A percentile compares a stretch with the other conserved stretches of the same genome.
phyloP scores from a whole-genome alignment of 2,888 invertebrate species.

The Sycophila texana region DNA sequence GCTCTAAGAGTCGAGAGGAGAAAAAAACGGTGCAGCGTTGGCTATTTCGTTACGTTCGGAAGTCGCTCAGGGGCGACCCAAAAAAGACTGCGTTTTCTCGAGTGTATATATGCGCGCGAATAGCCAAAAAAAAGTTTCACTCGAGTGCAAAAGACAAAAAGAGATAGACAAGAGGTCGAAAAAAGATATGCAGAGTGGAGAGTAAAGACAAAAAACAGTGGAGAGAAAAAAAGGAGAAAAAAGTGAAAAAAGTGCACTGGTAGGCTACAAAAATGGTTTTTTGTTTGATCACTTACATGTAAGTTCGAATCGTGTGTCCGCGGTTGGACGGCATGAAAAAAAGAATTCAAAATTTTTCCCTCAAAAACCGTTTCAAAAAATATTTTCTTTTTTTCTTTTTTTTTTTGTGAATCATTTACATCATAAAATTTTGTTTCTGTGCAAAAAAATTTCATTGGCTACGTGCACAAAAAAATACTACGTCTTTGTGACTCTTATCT shows the following conservation, averaged over 20 bases:
- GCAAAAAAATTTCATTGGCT: conserved; percentile 53
- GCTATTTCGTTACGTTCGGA: conserved; percentile 22
- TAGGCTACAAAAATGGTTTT: conserved; percentile 68
- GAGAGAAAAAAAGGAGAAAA: conserved; percentile 54
- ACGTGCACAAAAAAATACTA: conserved; percentile 57
- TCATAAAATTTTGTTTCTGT: conserved; percentile 60
- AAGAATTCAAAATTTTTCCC: conserved; percentile 70
- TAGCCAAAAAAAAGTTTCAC: conserved; percentile 15
- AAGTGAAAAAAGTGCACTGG: conserved; percentile 61
- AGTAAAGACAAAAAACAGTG: conserved; percentile 44
- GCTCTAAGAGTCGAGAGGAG: conserved; percentile 62
- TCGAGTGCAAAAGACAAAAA: conserved; percentile 37
- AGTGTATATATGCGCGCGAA: background rate
- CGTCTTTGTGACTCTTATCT: conserved; percentile 41
- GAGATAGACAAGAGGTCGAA: conserved; percentile 24
- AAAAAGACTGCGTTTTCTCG: conserved; percentile 52
- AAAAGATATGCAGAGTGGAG: background rate
- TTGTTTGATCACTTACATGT: conserved; percentile 69
- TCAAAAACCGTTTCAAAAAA: conserved; percentile 72
- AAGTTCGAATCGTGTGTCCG: conserved; percentile 68
- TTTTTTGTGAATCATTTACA: conserved; percentile 61
- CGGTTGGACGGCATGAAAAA: conserved; percentile 73
- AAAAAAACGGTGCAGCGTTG: conserved; percentile 61
- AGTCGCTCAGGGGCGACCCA: conserved; percentile 51
- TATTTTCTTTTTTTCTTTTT: conserved; percentile 62